Base-by-base conservation (phyloP, 2,113 vertebrate species). In the Agapornis roseicollis region DNA sequence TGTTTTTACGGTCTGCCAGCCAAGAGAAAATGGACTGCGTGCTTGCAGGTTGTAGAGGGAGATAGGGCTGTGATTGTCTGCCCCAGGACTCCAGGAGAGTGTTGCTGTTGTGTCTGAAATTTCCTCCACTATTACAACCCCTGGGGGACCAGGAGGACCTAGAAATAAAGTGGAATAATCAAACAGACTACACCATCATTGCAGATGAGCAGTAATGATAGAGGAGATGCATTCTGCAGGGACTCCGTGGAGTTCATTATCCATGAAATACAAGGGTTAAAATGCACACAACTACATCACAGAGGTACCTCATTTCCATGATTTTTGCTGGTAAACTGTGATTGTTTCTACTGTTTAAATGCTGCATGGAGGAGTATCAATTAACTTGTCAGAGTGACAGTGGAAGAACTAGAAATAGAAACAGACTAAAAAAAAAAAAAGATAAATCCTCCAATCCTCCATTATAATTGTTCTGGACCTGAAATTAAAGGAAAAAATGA, bases 111-210 rank as follows among this genome's bases (percentile, higher is more conserved):
- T 98, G 47, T 99, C 99, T 3, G 98, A 99, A 96, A 99, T 99
- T 97, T 99, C 99, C 94, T 99, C 99, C 92, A 99, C 99, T 49
- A 99, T 99, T 90, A 99, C 99, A 89, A 99, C 97, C 77, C 99
- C 99, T 46, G 99, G 99, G n/a, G 99, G 98, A 49, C 99, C 99
- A 18, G 99, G 99, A 83, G 99, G 99, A 94, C 99, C 99, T 99
- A 91, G 17, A 88, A 90, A 84, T 68, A 86, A 96, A 89, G 89
- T 65, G 92, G 94, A 91, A 82, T 87, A 80, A 71, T 88, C 73
- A 94, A 78, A 96, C 28, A 88, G 73, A 89, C 44, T 53, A 61
- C 90, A 95, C 49, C 64, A 71, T 70, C 47, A 95, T 35, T 0
- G 1, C 2, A 6, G 64, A 55, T 85, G 68, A 94, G 53, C 11